Conservation (phyloP, 2,888 invertebrate species). For the Thereva unica region DNA sequence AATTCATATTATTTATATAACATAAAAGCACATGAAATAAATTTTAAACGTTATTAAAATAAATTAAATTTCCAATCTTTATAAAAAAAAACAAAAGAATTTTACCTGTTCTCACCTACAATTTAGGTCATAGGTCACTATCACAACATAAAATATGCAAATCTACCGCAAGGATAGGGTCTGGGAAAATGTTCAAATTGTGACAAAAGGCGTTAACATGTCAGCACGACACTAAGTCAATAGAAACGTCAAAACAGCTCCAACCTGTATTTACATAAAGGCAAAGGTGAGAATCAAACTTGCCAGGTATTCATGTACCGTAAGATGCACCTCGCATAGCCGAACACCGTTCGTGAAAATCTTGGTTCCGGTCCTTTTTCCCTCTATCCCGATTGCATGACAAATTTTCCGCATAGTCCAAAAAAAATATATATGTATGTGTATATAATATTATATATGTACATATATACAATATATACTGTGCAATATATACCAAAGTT, state of each 20-base stretch:
- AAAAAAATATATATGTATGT: too few species aligned
- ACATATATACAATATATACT: too few species aligned
- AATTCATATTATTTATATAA: too few species aligned
- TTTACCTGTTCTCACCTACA: too few species aligned
- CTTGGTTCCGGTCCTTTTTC: slow-evolving; percentile 33
- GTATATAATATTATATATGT: too few species aligned
- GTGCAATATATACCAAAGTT: background rate
- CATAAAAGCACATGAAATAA: too few species aligned
- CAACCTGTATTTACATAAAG: slow-evolving; percentile 28
- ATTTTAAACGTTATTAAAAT: too few species aligned
- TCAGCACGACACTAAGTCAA: slow-evolving; percentile 34
- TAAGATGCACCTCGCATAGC: slow-evolving; percentile 10
- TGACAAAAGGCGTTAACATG: slow-evolving; percentile 26
- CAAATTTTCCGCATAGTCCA: slow-evolving; percentile 16
- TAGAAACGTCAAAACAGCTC: slow-evolving; percentile 26
- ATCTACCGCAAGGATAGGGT: slow-evolving; percentile 2
- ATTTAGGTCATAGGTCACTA: too few species aligned
- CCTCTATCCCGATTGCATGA: slow-evolving; percentile 13
- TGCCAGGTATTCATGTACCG: slow-evolving; percentile 24
- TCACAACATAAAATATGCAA: slow-evolving; percentile 10
- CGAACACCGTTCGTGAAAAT: slow-evolving; percentile 22
- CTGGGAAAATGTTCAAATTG: slow-evolving; percentile 22
- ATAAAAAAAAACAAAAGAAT: too few species aligned
- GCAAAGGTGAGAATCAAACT: slow-evolving; percentile 20
- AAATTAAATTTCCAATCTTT: too few species aligned